Base-by-base conservation (phyloP, 2,113 vertebrate genomes). In the Isichthys henryi region DNA sequence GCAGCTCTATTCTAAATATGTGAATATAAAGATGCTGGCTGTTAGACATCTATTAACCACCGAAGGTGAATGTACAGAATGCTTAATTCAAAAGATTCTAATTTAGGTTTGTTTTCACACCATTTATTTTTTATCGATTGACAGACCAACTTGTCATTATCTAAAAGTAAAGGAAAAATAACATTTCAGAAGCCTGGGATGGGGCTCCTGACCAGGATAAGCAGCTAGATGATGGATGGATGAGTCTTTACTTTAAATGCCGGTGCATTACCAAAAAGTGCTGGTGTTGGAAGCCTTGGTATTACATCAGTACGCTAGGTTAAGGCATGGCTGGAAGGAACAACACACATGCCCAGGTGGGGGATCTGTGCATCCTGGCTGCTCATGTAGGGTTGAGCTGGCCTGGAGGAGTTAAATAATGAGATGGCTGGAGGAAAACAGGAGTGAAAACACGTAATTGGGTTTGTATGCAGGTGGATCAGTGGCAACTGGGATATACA, bases 321-420 rank as follows among this genome's bases (percentile, higher is more conserved):
- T 15, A 35, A 80, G 35, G 74, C 5, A 43, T 17, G 17, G 74
- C 35, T 35, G 11, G 74, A 43, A 43, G 74, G 74, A 43, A 19
- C 31, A 77, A 5, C 74, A 39, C 35, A 39, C 35, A 27, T 31
- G n/a, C n/a, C 62, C n/a, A 31, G 62, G 62, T 10, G 62, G 13
- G n/a, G 62, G 10, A 70, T 27, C 62, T 31, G 62, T 27, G 31
- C 62, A 31, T 31, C n/a, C 62, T 70, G n/a, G 62, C 62, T 66
- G 62, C n/a, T 66, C 62, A 5, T 70, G 62, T 70, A 31, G n/a
- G 62, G 62, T 10, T 19, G 35, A 77, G 35, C 74, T 77, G 74
- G 74, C 74, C 74, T 80, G 74, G 74, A 80, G 74, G 74, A 39
- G 35, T 80, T 43, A 80, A 80, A 80, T 80, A 80, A 80, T 43